phyloP scores from a whole-genome alignment of 1,140 invertebrate species.

The Brachionus rubens region DNA sequence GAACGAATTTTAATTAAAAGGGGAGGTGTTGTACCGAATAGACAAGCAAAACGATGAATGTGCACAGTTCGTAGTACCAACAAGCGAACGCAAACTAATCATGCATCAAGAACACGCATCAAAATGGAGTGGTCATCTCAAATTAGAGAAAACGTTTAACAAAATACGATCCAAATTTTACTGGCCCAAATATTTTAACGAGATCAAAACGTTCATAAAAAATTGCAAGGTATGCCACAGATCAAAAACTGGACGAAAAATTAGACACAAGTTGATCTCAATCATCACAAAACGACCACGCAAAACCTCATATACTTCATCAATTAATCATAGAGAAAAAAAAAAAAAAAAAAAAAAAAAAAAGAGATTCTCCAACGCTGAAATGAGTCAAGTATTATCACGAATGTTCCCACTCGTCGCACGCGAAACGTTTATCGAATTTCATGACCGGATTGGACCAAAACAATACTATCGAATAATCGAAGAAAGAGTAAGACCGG shows the following conservation, averaged over 20 bases:
- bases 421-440: no score
- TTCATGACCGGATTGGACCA: no score
- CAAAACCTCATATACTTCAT: conserved; percentile 52
- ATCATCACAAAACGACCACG: not conserved
- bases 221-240: conserved; percentile 9
- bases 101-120: not conserved
- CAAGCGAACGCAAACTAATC: not conserved
- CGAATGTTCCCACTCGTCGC: no score
- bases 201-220: conserved; percentile 12
- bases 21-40: not conserved
- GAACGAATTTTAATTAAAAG: no score
- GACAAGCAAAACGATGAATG: not conserved
- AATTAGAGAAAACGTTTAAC: not conserved
- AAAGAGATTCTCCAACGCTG: no score
- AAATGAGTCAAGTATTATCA: no score
- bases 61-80: conserved; percentile 11
- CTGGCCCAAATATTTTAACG: not conserved
- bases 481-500: no score
- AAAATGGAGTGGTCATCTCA: not conserved
- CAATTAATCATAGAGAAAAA: no score
- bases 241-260: not conserved
- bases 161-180: not conserved
- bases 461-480: no score
- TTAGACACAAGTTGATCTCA: not conserved
- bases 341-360: not conserved